Base-by-base conservation (phyloP, 2,797 vertebrate genomes). In the Poecile montanus region DNA sequence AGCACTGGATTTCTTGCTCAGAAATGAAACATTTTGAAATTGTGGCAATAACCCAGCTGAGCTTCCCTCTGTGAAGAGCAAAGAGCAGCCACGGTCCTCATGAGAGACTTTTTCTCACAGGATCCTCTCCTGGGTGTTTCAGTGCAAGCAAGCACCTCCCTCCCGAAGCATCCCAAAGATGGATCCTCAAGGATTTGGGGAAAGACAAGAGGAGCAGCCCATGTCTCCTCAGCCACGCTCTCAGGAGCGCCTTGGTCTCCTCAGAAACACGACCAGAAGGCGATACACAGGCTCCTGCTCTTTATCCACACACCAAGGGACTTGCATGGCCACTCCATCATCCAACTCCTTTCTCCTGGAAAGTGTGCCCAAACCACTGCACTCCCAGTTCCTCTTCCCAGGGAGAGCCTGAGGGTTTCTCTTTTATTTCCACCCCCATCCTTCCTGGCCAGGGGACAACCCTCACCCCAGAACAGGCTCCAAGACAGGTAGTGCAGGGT, bases 381-480 rank as follows among this genome's bases (percentile, higher is more conserved):
- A 29, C 61, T 89, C 87, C 58, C 9, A 4, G 70, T 78, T 94
- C 85, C 85, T 93, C 85, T 86, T 81, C 89, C 88, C 2, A 0
- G 16, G 30, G 45, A 85, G 22, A 91, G 71, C 91, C 85, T 38
- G 44, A 1, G 19, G 76, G 60, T 3, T 85, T 96, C 91, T 75
- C 87, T 89, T 88, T 86, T 32, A 60, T 88, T 95, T 84, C 85
- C 63, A 67, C 63, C 51, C 87, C 57, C 61, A 22, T 84, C 45
- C 88, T 94, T 95, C 82, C 82, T 71, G 87, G 66, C 77, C 70
- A 62, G 85, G 73, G 76, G 82, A 89, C 89, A 95, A 13, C 20
- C 48, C 76, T 63, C 87, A 66, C 14, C 70, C 34, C 62, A 45
- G 71, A 91, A 86, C 94, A 88, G 92, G 91, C 78, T 95, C 85